Percentiles rank a stretch among this genome's conserved stretches.
These are phyloP conservation scores for Gymnogyps californianus DNA, from an alignment of 2,113 vertebrate genomes.

Conservation along the genomic window DNA sequence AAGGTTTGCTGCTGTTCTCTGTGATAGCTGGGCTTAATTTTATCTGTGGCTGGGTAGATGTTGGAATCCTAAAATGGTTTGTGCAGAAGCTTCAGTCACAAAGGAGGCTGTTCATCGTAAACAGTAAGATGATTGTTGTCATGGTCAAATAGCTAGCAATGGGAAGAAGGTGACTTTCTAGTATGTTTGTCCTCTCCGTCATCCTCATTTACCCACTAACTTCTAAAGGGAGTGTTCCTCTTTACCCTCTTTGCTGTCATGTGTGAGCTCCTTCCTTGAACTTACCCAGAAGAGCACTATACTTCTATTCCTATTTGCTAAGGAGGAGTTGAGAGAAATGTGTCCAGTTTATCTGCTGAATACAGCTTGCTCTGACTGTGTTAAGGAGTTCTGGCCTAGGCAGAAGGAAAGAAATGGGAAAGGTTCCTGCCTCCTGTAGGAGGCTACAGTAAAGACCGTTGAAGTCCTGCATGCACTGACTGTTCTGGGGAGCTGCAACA, in stretches of 20 bases:
- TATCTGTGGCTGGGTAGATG: not conserved
- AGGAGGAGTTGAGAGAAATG: not conserved
- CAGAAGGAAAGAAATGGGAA: not conserved
- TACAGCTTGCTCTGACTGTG: not conserved
- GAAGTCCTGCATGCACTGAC: not conserved
- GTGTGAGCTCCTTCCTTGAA: not conserved
- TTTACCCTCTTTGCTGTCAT: not conserved
- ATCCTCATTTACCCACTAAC: not conserved
- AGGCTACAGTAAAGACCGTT: not conserved
- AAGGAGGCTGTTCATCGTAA: not conserved
- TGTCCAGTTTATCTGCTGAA: not conserved
- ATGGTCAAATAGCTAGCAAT: not conserved
- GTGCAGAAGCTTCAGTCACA: not conserved
- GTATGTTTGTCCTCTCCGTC: not conserved
- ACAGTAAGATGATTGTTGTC: not conserved
- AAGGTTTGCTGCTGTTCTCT: not conserved
- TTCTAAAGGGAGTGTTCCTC: not conserved
- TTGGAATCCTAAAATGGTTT: not conserved
- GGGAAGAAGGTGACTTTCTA: not conserved
- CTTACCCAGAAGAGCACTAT: not conserved
- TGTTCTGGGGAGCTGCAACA: not conserved
- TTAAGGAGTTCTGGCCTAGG: not conserved
- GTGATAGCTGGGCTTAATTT: not conserved
- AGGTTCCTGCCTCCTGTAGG: not conserved
- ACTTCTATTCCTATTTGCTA: not conserved